phyloP scores from a whole-genome alignment of 2,888 invertebrate species.

The Rhaphigaster nebulosa region DNA sequence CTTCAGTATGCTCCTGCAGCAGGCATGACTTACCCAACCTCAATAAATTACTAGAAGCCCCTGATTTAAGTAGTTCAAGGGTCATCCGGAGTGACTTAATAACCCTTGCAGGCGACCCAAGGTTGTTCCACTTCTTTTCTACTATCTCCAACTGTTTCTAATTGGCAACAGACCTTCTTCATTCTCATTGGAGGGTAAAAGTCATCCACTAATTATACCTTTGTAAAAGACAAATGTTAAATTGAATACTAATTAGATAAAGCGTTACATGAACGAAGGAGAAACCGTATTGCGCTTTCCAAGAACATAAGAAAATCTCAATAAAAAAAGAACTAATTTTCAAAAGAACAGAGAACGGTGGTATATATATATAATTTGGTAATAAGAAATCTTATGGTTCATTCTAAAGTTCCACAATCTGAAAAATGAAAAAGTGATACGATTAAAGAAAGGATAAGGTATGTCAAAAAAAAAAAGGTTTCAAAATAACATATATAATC shows the following conservation, averaged over 20 bases:
- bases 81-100: slow-evolving; percentile 19
- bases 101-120: background rate
- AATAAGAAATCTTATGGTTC: too few species aligned
- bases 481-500: too few species aligned
- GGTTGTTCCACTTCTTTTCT: background rate
- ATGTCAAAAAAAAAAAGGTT: too few species aligned
- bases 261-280: background rate
- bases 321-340: too few species aligned
- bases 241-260: background rate
- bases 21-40: background rate
- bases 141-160: background rate
- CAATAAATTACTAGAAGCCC: slow-evolving; percentile 7
- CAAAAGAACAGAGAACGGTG: too few species aligned
- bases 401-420: too few species aligned
- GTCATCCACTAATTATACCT: background rate
- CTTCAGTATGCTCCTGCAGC: background rate
- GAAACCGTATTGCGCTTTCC: background rate
- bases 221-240: background rate
- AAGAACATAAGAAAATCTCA: background rate
- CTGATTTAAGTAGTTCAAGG: slow-evolving; percentile 9
- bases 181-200: background rate
- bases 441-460: too few species aligned
- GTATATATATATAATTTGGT: too few species aligned
- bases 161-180: background rate
- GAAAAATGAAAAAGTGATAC: too few species aligned